phyloP scores from a whole-genome alignment of 1,140 invertebrate species.

The Drosophila ironensis region DNA sequence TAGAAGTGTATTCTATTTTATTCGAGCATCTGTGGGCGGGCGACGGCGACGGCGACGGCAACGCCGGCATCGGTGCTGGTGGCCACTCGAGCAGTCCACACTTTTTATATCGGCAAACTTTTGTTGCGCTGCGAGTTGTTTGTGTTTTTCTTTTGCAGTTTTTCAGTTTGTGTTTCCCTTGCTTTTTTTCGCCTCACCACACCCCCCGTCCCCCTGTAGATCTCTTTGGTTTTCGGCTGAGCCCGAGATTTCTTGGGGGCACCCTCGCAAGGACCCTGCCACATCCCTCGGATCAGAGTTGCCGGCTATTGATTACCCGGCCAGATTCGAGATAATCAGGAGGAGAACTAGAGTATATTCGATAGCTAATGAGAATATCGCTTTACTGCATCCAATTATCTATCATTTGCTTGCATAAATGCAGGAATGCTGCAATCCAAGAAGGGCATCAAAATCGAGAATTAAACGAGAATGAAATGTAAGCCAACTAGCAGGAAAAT shows the following conservation, averaged over 20 bases:
- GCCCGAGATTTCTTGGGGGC: conserved; percentile 63
- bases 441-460: too few relatives aligned
- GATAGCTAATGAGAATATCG: background rate
- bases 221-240: conserved; percentile 39
- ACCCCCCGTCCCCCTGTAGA: background rate
- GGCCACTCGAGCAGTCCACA: conserved; percentile 74
- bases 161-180: conserved; percentile 68
- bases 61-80: too few relatives aligned
- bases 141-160: conserved; percentile 80
- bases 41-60: too few relatives aligned
- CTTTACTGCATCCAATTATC: background rate
- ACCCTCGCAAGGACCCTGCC: conserved; percentile 22
- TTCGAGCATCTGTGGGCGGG: conserved; percentile 45
- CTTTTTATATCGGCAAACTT: conserved; percentile 76
- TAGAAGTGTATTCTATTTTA: conserved; percentile 67
- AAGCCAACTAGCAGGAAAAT: too few relatives aligned
- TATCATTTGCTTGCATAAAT: background rate
- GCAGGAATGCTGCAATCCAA: too few relatives aligned
- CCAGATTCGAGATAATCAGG: conserved; percentile 16
- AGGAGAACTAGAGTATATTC: too few relatives aligned
- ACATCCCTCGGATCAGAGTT: conserved; percentile 21
- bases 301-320: conserved; percentile 28
- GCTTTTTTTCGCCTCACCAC: background rate
- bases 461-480: too few relatives aligned
- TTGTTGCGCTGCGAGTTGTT: conserved; percentile 78